Evolutionary conservation across 2,888 invertebrate species (phyloP), one percentile per base, ranked within the genome.

Genomic region (Bombylius major): DNA sequence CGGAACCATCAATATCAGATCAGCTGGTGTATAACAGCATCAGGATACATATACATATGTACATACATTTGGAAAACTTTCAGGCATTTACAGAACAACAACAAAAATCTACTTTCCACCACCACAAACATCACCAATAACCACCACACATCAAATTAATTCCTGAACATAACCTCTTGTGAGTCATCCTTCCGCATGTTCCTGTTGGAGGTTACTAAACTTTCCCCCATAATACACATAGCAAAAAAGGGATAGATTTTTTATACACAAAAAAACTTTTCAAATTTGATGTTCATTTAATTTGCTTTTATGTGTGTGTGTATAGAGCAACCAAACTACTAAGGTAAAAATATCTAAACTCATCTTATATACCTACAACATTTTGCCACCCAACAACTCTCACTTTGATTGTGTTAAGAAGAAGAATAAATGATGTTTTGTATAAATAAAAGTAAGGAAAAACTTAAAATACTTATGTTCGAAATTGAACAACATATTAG

Each of bases 401-500:
- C 36, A 36, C 8, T 8, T 36, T 36, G 34, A 7, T 36, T 36
- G 8, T 36, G 34, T 36, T 5, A 36, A 7, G n/a, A n/a, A 36
- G 34, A 4, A 1, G 4, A 7, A 8, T 2, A 36, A 36, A 5
- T 36, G 5, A 36, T 7, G 8, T 36, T 36, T 36, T 36, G 34
- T 7, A 8, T 8, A 36, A 36, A 36, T 36, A 7, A 5, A 7
- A 3, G 34, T 36, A 36, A 5, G 1, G 39, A 42, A 42, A 4
- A 5, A 4, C 12, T 11, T 42, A 42, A 11, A 42, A 42, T 36
- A n/a, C n/a, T n/a, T n/a, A 36, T 11, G 39, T 4, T 42, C 7
- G 11, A 11, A 42, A 42, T 11, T 1, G 39, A 8, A 36, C 36
- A 36, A 54, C 55, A 52, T 58, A 53, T 58, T 50, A 53, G 58